Percentiles rank a stretch among this genome's conserved stretches.
These are phyloP conservation scores for Drosophila leonis DNA, from an alignment of 2,888 invertebrate genomes.

Conservation along the genomic window DNA sequence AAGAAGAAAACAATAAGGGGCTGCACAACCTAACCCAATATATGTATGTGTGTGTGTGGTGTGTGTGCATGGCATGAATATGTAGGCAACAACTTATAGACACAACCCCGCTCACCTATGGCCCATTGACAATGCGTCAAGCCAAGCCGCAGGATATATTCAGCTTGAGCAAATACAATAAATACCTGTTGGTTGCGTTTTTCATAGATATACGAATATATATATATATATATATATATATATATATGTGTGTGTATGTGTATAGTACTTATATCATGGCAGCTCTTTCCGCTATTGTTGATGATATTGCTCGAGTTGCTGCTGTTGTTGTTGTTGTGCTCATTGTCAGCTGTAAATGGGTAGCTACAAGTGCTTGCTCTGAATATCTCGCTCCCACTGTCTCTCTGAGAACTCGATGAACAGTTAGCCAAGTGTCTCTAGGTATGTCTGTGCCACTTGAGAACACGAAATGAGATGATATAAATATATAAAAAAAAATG, in stretches of 20 bases:
- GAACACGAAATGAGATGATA: conserved; percentile 66
- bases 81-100: conserved; percentile 8
- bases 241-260: conserved; percentile 17
- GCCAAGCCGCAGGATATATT: conserved; percentile 80
- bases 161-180: conserved; percentile 79
- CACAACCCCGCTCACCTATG: conserved; percentile 45
- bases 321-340: conserved; percentile 30
- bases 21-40: conserved; percentile 24
- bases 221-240: not conserved
- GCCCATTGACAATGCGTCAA: conserved; percentile 74
- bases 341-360: conserved; percentile 59
- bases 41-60: not conserved
- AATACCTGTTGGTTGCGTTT: conserved; percentile 73
- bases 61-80: not conserved
- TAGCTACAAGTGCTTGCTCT: conserved; percentile 65
- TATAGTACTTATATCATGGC: conserved; percentile 48
- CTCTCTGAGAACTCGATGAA: conserved; percentile 33
- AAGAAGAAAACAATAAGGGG: conserved; percentile 21
- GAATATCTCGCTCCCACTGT: conserved; percentile 6
- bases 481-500: conserved; percentile 21
- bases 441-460: conserved; percentile 56
- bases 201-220: conserved; percentile 32
- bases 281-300: conserved; percentile 60
- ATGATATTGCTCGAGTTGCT: conserved; percentile 53
- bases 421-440: conserved; percentile 49